A percentile compares a stretch with the other conserved stretches of the same genome.
Evolutionary conservation across 2,888 invertebrate genomes (phyloP).

Genomic region (Troglohyphantes excavatus): DNA sequence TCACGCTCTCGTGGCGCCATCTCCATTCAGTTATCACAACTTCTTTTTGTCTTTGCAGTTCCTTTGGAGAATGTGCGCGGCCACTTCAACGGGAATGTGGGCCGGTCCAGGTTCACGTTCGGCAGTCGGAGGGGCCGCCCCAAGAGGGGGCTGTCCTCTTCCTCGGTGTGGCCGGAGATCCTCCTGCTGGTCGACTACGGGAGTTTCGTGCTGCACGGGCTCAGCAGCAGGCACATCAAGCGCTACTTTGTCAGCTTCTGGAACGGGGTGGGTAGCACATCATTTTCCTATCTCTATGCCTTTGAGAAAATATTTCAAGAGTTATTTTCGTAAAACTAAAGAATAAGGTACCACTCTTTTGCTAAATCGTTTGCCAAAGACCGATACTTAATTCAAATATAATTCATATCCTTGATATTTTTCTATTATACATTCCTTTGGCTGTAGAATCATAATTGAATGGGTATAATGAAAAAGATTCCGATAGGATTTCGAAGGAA

Average conservation of each 20-base stretch:
- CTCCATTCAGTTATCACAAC: too few species aligned
- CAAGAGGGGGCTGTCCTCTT: slow-evolving; percentile 86
- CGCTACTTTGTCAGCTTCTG: slow-evolving; percentile 97
- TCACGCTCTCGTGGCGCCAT: too few species aligned
- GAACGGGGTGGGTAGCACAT: slow-evolving; percentile 88
- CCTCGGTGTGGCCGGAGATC: slow-evolving; percentile 96
- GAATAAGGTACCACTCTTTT: not conserved
- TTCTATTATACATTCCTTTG: too few species aligned
- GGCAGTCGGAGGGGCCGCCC: not conserved
- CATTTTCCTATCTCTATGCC: not conserved
- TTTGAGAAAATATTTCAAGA: not conserved
- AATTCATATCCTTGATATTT: too few species aligned
- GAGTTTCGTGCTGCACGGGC: slow-evolving; percentile 92
- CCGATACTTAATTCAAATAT: too few species aligned
- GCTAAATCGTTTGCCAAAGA: too few species aligned
- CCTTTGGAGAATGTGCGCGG: slow-evolving; percentile 56
- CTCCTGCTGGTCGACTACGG: slow-evolving; percentile 97
- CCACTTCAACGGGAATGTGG: slow-evolving; percentile 4
- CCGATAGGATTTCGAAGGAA: too few species aligned
- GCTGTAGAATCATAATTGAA: too few species aligned
- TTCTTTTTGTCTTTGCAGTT: slow-evolving; percentile 32
- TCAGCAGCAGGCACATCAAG: slow-evolving; percentile 93
- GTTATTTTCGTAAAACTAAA: not conserved
- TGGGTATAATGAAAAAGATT: too few species aligned
- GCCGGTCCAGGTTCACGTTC: not conserved